Evolutionary conservation across 2,113 vertebrate species (phyloP).

Genomic region (Siniperca knerii): DNA sequence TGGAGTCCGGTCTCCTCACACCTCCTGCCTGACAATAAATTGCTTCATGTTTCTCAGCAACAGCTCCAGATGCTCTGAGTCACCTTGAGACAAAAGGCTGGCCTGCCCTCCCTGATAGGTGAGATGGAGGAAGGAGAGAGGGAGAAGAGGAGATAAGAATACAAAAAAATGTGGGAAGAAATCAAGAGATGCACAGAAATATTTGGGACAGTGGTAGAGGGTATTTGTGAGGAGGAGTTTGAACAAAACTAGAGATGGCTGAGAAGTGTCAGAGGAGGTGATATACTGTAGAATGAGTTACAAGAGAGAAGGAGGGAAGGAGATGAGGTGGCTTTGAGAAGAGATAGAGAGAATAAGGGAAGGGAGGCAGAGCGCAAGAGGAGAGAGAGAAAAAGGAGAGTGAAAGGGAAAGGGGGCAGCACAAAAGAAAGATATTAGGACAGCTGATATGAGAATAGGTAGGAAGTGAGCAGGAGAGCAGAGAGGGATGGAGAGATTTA

Average conservation of each 20-base stretch:
- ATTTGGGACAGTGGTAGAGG: conserved; percentile 16
- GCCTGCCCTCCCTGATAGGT: conserved; percentile 37
- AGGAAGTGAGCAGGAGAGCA: conserved; percentile 29
- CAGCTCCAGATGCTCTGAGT: conserved; percentile 78
- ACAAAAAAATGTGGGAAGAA: conserved; percentile 4
- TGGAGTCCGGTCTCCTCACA: conserved; percentile 63
- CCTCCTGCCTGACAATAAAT: conserved; percentile 72
- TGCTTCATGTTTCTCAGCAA: conserved; percentile 57
- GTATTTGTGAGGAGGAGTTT: conserved; percentile 1
- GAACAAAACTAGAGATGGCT: conserved; percentile 13
- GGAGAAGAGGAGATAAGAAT: conserved; percentile 20
- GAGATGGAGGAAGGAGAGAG: conserved; percentile 28
- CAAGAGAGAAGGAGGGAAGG: conserved; percentile 1
- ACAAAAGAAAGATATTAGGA: conserved; percentile 39
- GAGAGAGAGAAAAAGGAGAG: background rate
- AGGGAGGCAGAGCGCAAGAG: background rate
- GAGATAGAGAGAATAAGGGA: conserved; percentile 24
- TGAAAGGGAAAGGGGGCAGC: background rate
- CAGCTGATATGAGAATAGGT: conserved; percentile 47
- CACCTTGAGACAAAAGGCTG: conserved; percentile 80
- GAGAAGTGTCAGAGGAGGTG: conserved; percentile 19
- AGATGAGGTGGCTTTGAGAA: conserved; percentile 18
- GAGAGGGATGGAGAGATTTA: conserved; percentile 18
- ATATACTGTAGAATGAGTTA: conserved; percentile 6
- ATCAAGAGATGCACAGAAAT: conserved; percentile 22